These are phyloP conservation scores for Melanotaenia parkinsoni DNA, from an alignment of 2,797 vertebrate genomes.

Conservation along the genomic window DNA sequence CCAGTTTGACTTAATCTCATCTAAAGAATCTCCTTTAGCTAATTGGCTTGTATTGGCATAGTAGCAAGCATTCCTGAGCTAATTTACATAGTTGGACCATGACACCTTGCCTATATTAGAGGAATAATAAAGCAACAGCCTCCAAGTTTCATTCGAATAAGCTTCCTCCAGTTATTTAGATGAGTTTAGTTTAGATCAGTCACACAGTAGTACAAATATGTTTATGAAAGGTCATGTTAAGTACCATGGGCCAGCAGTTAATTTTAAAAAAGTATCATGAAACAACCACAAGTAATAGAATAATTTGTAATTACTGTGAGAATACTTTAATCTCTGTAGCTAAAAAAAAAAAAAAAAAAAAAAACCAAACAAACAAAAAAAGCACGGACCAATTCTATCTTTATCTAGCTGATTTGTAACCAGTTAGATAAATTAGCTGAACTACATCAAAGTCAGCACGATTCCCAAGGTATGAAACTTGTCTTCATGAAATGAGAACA, in stretches of 20 bases:
- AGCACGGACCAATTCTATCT: background rate
- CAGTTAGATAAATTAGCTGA: slow-evolving; percentile 6
- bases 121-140: background rate
- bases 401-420: background rate
- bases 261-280: background rate
- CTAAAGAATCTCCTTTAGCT: slow-evolving; percentile 65
- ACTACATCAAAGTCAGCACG: slow-evolving; percentile 20
- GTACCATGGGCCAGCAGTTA: background rate
- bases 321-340: background rate
- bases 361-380: too few species aligned
- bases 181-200: background rate
- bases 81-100: slow-evolving; percentile 1
- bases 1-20: slow-evolving; percentile 72
- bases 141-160: background rate
- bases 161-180: background rate
- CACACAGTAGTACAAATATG: background rate
- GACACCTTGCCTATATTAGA: background rate
- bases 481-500: too few species aligned
- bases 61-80: slow-evolving; percentile 47
- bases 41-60: slow-evolving; percentile 63
- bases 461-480: slow-evolving; percentile 6
- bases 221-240: background rate
- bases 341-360: background rate
- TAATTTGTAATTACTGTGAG: background rate
- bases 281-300: background rate